Percentiles rank a stretch among this genome's conserved stretches.
Conservation (phyloP, 1,140 invertebrate species). For the Phthorimaea operculella region DNA sequence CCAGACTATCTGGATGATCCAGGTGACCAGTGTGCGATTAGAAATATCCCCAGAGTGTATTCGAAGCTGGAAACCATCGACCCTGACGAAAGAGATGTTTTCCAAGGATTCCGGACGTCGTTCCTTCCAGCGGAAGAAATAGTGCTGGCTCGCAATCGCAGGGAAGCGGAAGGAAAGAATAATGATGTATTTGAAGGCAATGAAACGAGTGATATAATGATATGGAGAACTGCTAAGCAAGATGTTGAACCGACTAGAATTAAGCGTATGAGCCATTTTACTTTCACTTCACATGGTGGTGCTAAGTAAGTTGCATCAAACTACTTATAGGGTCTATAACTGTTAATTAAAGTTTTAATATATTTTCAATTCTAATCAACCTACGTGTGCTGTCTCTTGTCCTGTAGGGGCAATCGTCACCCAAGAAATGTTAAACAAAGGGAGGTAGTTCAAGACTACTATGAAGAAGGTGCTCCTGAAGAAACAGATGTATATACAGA, state of each 20-base stretch:
- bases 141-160: slow-evolving; percentile 25
- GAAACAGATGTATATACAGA: too few species aligned
- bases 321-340: too few species aligned
- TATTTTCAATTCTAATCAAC: too few species aligned
- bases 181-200: slow-evolving; percentile 24
- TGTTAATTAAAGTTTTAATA: too few species aligned
- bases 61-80: slow-evolving; percentile 43
- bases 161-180: slow-evolving; percentile 16
- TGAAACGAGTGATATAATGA: slow-evolving; percentile 34
- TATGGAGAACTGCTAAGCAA: slow-evolving; percentile 28
- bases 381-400: too few species aligned
- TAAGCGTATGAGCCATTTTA: slow-evolving; percentile 44
- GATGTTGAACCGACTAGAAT: slow-evolving; percentile 27
- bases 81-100: slow-evolving; percentile 56
- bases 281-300: slow-evolving; percentile 25
- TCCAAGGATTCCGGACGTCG: slow-evolving; percentile 54
- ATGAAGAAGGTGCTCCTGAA: too few species aligned
- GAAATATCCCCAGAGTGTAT: slow-evolving; percentile 46
- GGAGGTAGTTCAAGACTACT: too few species aligned
- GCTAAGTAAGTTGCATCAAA: background rate
- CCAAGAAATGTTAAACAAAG: too few species aligned
- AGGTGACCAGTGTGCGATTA: slow-evolving; percentile 42
- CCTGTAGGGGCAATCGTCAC: too few species aligned
- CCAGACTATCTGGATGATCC: slow-evolving; percentile 40
- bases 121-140: slow-evolving; percentile 51